phyloP scores from a whole-genome alignment of 1,140 invertebrate species.

The Chymomyza costata region DNA sequence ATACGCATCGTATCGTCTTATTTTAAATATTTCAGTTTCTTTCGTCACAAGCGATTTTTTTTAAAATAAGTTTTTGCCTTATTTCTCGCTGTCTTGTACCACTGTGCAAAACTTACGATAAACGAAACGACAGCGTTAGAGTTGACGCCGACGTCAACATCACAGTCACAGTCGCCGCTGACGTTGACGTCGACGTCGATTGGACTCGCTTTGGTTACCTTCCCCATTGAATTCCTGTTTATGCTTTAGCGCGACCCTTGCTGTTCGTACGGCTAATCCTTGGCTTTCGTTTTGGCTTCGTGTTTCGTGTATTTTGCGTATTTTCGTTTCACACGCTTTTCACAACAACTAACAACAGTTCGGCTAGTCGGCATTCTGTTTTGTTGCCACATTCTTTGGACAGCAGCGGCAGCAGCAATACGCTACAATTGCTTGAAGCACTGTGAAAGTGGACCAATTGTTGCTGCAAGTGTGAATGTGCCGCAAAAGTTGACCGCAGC shows the following conservation, averaged over 20 bases:
- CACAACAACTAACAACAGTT: conserved; percentile 66
- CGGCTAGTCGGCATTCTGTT: conserved; percentile 63
- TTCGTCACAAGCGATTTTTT: too few species aligned
- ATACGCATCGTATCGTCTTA: too few species aligned
- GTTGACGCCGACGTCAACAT: not conserved
- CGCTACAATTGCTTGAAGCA: too few species aligned
- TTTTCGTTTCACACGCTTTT: conserved; percentile 53
- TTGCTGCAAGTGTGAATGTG: not conserved
- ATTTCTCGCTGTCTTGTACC: not conserved
- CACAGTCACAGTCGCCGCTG: not conserved
- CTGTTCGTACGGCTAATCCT: conserved; percentile 40
- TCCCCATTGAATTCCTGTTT: conserved; percentile 20
- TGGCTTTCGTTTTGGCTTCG: conserved; percentile 16
- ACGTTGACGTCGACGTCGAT: not conserved
- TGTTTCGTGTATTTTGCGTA: conserved; percentile 35
- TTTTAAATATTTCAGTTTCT: too few species aligned
- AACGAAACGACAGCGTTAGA: not conserved
- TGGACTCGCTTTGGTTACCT: not conserved
- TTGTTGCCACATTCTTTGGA: conserved; percentile 50
- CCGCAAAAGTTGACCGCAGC: not conserved
- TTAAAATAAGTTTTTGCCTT: too few species aligned
- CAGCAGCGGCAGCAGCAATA: conserved; percentile 10
- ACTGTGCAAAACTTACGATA: conserved; percentile 28
- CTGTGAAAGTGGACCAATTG: too few species aligned
- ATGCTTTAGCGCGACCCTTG: conserved; percentile 5